phyloP scores from a whole-genome alignment of 1,140 invertebrate genomes.

The Metaphire vulgaris region DNA sequence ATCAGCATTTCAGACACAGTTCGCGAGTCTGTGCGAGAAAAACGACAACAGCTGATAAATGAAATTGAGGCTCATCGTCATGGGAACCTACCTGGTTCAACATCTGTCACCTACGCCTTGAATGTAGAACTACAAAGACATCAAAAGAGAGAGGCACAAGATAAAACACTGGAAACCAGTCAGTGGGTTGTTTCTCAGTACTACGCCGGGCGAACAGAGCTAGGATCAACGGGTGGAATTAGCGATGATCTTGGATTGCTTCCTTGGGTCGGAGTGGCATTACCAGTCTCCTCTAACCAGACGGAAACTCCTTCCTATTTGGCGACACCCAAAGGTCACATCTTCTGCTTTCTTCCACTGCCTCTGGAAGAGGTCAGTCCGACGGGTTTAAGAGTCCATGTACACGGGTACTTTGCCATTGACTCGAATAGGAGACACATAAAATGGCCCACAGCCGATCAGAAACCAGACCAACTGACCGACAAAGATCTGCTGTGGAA shows the following conservation, averaged over 20 bases:
- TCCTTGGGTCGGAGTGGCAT: slow-evolving; percentile 17
- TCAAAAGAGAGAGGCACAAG: too few species aligned
- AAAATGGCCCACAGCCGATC: slow-evolving; percentile 26
- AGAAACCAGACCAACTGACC: not conserved
- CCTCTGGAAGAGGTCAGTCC: slow-evolving; percentile 22
- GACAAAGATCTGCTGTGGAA: slow-evolving; percentile 25
- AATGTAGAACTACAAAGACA: not conserved
- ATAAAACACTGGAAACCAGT: not conserved
- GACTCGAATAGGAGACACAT: slow-evolving; percentile 24
- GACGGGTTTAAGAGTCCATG: slow-evolving; percentile 21
- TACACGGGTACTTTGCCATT: slow-evolving; percentile 27
- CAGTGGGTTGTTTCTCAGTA: slow-evolving; percentile 15
- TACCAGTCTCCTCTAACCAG: not conserved
- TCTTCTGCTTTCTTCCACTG: slow-evolving; percentile 29
- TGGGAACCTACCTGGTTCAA: not conserved
- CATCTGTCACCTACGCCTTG: slow-evolving; percentile 6
- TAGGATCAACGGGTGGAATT: not conserved
- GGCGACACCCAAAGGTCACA: slow-evolving; percentile 20
- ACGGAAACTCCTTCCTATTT: not conserved
- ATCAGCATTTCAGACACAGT: not conserved
- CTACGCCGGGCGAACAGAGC: slow-evolving; percentile 9
- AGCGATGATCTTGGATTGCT: not conserved
- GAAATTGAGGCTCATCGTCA: not conserved
- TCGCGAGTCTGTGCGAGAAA: not conserved
- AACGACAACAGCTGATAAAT: not conserved